Conservation (phyloP, 2,888 invertebrate genomes). For the Plagodis dolabraria region DNA sequence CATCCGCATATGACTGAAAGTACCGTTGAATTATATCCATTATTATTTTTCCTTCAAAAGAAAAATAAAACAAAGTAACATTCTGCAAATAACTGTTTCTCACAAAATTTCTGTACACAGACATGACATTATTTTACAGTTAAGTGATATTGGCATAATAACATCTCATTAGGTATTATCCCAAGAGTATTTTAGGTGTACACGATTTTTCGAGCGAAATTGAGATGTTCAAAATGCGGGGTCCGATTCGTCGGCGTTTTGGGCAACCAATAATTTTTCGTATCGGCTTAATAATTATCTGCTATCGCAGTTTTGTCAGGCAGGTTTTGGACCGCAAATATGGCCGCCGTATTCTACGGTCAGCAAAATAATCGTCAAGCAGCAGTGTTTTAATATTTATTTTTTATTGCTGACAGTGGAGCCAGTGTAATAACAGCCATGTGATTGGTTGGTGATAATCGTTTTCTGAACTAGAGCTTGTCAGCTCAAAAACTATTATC, state of each 20-base stretch:
- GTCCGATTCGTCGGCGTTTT: slow-evolving; percentile 58
- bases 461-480: too few species aligned
- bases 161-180: slow-evolving; percentile 22
- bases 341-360: slow-evolving; percentile 59
- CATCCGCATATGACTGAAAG: too few species aligned
- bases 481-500: too few species aligned
- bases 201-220: slow-evolving; percentile 53
- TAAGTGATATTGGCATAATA: slow-evolving; percentile 18
- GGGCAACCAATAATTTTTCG: slow-evolving; percentile 74
- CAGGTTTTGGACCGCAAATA: slow-evolving; percentile 69
- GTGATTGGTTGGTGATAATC: too few species aligned
- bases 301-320: slow-evolving; percentile 73
- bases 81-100: too few species aligned
- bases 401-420: not conserved
- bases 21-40: too few species aligned
- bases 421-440: too few species aligned
- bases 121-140: slow-evolving; percentile 1
- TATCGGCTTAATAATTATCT: slow-evolving; percentile 78
- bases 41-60: too few species aligned
- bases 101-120: too few species aligned
- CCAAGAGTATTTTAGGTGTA: slow-evolving; percentile 25
- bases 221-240: slow-evolving; percentile 72
- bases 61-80: too few species aligned
- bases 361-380: slow-evolving; percentile 53
- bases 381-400: not conserved